Evolutionary conservation across 2,888 invertebrate genomes (phyloP).

Genomic region (Priocnemis perturbator): DNA sequence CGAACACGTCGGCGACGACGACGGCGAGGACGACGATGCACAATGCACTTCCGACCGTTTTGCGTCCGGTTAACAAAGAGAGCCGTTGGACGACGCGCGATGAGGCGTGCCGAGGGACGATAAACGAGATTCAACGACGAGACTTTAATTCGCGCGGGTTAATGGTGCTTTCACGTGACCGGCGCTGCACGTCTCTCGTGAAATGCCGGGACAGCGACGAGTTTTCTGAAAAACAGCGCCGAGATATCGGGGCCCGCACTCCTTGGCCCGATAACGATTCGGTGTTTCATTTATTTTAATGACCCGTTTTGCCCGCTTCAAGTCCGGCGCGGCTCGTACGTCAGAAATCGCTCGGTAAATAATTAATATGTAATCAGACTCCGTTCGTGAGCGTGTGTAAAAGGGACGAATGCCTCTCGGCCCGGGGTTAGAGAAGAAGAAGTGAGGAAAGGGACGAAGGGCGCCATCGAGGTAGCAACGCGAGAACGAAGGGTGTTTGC

Average conservation of each 20-base stretch:
- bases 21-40: neutral
- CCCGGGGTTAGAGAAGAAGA: neutral
- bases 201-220: too few relatives aligned
- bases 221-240: too few relatives aligned
- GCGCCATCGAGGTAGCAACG: constrained; percentile 61
- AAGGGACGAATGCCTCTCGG: constrained; percentile 38
- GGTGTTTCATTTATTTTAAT: constrained; percentile 66
- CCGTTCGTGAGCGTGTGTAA: constrained; percentile 61
- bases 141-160: too few relatives aligned
- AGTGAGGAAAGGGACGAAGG: constrained; percentile 43
- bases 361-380: constrained; percentile 73
- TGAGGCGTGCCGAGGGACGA: neutral
- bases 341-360: constrained; percentile 70
- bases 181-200: too few relatives aligned
- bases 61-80: constrained; percentile 4
- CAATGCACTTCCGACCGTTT: constrained; percentile 5
- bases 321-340: constrained; percentile 48
- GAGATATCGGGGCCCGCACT: neutral
- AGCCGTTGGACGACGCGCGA: neutral
- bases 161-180: too few relatives aligned
- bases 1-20: neutral
- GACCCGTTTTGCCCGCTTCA: constrained; percentile 48
- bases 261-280: constrained; percentile 43
- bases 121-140: too few relatives aligned
- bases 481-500: constrained; percentile 70